Percentiles rank a stretch among this genome's conserved stretches.
phyloP scores from a whole-genome alignment of 1,140 invertebrate genomes.

The Eulimnadia texana region DNA sequence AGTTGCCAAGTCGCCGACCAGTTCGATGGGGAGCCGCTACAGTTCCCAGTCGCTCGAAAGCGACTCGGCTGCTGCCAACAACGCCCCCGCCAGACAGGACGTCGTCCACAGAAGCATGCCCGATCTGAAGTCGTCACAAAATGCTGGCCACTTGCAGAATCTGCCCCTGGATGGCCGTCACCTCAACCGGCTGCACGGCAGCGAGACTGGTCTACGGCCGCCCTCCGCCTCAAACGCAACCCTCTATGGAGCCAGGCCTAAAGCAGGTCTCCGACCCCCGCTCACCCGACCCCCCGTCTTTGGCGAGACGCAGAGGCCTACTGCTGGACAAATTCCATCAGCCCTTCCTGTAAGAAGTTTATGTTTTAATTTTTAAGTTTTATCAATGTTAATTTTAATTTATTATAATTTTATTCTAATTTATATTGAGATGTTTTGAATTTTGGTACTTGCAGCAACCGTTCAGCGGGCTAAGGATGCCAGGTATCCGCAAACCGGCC shows the following conservation, averaged over 20 bases:
- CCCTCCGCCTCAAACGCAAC: neutral
- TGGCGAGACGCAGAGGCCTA: neutral
- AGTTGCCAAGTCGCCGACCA: neutral
- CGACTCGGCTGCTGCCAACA: constrained; percentile 1
- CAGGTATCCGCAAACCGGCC: neutral
- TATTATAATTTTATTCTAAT: neutral
- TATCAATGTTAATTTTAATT: neutral
- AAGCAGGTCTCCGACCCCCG: neutral
- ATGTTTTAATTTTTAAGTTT: too few species aligned
- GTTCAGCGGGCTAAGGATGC: neutral
- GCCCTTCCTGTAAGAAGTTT: neutral
- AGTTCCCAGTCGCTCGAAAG: constrained; percentile 7
- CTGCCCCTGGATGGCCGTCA: neutral
- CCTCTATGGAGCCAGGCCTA: neutral
- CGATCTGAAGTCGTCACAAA: neutral
- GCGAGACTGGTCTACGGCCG: constrained; percentile 1
- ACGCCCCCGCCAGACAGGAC: neutral
- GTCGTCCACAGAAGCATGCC: constrained; percentile 6
- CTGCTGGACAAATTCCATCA: neutral
- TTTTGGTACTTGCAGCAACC: neutral
- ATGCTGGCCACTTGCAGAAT: neutral
- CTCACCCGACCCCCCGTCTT: neutral
- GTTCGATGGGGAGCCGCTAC: constrained; percentile 1
- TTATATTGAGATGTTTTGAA: neutral
- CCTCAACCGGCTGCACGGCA: constrained; percentile 7